phyloP scores from a whole-genome alignment of 1,140 invertebrate species.

The Akabosia matsudoensis region DNA sequence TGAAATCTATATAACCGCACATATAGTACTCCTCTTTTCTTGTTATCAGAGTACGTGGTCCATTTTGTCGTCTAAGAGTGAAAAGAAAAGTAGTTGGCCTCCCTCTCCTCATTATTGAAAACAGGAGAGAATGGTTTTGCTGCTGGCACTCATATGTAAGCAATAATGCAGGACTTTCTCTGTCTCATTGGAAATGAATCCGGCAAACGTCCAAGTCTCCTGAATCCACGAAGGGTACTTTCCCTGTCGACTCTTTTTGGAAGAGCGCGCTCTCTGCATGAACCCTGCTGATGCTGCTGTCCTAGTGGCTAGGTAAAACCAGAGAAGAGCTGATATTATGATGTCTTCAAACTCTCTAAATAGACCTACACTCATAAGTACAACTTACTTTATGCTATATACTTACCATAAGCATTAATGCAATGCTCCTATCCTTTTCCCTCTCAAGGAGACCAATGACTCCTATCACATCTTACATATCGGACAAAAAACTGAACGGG shows the following conservation, averaged over 20 bases:
- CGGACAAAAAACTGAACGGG: too few species aligned
- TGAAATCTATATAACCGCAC: background rate
- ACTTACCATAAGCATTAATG: too few species aligned
- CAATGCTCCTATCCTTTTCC: too few species aligned
- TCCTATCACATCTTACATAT: too few species aligned
- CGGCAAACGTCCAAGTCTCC: conserved; percentile 2
- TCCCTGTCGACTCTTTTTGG: background rate
- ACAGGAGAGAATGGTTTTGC: background rate
- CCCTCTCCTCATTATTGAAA: background rate
- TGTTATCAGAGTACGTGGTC: too few species aligned
- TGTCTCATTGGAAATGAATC: background rate
- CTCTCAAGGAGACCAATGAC: too few species aligned
- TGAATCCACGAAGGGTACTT: background rate
- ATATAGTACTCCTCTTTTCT: too few species aligned
- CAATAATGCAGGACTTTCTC: background rate
- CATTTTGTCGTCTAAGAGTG: background rate
- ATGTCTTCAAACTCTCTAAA: too few species aligned
- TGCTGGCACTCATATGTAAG: background rate
- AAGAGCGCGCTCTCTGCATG: background rate
- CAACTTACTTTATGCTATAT: too few species aligned
- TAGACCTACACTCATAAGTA: background rate
- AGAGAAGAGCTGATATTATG: too few species aligned
- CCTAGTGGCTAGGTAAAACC: background rate
- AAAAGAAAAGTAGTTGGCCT: background rate
- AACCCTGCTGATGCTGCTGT: background rate